Evolutionary conservation across 2,113 vertebrate genomes (phyloP), one percentile per base, ranked within the genome.

Genomic region (Rhea pennata): DNA sequence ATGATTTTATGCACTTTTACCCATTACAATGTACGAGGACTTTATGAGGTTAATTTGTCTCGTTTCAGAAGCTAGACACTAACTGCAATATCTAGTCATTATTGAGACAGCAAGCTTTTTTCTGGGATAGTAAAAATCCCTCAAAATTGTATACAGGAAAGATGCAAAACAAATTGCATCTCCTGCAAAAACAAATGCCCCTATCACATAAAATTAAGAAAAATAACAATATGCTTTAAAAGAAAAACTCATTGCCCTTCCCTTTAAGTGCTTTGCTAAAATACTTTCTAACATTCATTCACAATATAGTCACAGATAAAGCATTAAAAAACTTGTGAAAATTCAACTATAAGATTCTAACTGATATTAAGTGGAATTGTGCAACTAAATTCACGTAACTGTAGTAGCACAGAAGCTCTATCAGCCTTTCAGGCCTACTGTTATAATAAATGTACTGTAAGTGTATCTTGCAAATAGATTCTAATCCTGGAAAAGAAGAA

Each of bases 391-490:
- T 80, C 22, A 17, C 2, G 26, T 15, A 73, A 48, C 3, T 78
- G 66, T 46, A 82, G 81, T 44, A 36, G 46, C 50, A 36, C 21
- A 67, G 58, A 96, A 88, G 70, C 40, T 23, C 50, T 27, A 79
- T 84, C 87, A 44, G 36, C 36, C 36, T 36, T 82, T 83, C 22
- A 79, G 48, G 53, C 9, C 61, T 64, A 56, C 16, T 44, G 54
- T 78, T 78, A 82, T 48, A 75, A 48, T 40, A 93, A 92, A 87
- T 48, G 9, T 50, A 66, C 66, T 91, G 44, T 78, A 88, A 74
- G 56, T 90, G 90, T 95, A 78, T 91, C 77, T 84, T 50, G 36
- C 84, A 93, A 79, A 94, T 15, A 90, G 31, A 40, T n/a, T 90
- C 12, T 74, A 36, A 87, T 23, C 11, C 70, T 61, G 56, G 75